Conservation (phyloP, 2,888 invertebrate species). For the Notodonta ziczac region DNA sequence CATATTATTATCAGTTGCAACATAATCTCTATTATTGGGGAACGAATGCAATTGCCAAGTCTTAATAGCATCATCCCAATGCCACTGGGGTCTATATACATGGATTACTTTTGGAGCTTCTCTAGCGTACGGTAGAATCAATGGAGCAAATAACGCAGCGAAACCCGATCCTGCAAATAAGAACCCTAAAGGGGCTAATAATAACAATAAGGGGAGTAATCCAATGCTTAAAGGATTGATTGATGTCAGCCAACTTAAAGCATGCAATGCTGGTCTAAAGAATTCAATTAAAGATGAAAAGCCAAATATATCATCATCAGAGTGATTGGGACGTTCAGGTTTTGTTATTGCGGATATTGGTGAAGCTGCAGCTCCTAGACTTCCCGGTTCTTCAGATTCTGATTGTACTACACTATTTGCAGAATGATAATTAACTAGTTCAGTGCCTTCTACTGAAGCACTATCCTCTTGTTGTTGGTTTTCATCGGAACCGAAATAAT, state of each 20-base stretch:
- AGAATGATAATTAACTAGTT: constrained; percentile 68
- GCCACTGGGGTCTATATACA: constrained; percentile 80
- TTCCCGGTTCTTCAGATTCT: constrained; percentile 56
- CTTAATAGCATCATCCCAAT: constrained; percentile 84
- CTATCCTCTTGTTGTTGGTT: constrained; percentile 62
- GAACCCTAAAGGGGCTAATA: constrained; percentile 86
- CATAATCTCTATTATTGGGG: constrained; percentile 55
- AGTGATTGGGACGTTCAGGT: constrained; percentile 59
- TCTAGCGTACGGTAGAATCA: constrained; percentile 82
- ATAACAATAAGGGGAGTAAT: constrained; percentile 83
- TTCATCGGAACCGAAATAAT: constrained; percentile 63
- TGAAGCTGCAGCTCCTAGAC: constrained; percentile 54
- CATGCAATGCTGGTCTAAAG: constrained; percentile 78
- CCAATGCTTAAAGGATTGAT: constrained; percentile 85
- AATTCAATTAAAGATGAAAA: constrained; percentile 73
- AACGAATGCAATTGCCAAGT: constrained; percentile 77
- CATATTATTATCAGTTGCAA: constrained; percentile 32
- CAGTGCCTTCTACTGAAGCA: constrained; percentile 66
- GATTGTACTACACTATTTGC: constrained; percentile 49
- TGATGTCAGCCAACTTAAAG: constrained; percentile 81
- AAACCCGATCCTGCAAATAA: constrained; percentile 86
- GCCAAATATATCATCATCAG: constrained; percentile 79
- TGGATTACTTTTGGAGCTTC: constrained; percentile 69
- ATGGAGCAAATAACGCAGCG: constrained; percentile 86
- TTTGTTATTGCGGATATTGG: constrained; percentile 55